Evolutionary conservation across 2,113 vertebrate species (phyloP).

Genomic region (Sander vitreus): DNA sequence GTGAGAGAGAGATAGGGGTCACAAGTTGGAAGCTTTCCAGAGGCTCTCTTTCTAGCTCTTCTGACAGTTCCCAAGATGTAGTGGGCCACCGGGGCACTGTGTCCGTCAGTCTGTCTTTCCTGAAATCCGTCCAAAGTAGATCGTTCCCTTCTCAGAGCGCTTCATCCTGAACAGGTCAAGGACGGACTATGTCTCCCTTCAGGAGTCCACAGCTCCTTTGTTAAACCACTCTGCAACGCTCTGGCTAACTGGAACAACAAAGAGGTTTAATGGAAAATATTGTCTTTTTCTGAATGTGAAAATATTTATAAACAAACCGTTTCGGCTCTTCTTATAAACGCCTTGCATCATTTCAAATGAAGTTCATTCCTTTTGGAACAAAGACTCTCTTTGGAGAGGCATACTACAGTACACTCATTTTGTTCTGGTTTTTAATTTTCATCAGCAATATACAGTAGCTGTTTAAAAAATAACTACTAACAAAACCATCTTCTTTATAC

Average conservation of each 20-base stretch:
- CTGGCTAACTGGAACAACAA: conserved; percentile 46
- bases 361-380: conserved; percentile 4
- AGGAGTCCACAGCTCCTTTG: conserved; percentile 42
- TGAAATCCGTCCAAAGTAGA: conserved; percentile 63
- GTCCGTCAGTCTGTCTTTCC: conserved; percentile 54
- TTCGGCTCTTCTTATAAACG: neutral
- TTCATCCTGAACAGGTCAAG: conserved; percentile 71
- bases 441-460: conserved; percentile 44
- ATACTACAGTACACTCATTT: neutral
- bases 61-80: conserved; percentile 78
- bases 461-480: conserved; percentile 16
- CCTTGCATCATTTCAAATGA: neutral
- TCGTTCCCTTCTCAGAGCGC: conserved; percentile 39
- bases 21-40: conserved; percentile 65
- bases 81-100: conserved; percentile 46
- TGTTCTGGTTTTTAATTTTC: conserved; percentile 74
- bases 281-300: conserved; percentile 1
- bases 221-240: conserved; percentile 12
- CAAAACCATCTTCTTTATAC: conserved; percentile 15
- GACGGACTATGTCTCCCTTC: conserved; percentile 44
- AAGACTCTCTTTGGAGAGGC: neutral
- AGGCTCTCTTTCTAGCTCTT: conserved; percentile 69
- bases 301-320: conserved; percentile 29
- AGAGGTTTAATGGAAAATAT: neutral
- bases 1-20: conserved; percentile 68